These are phyloP conservation scores for Hyaena hyaena DNA, from an alignment of 2,113 vertebrate genomes.

Conservation along the genomic window DNA sequence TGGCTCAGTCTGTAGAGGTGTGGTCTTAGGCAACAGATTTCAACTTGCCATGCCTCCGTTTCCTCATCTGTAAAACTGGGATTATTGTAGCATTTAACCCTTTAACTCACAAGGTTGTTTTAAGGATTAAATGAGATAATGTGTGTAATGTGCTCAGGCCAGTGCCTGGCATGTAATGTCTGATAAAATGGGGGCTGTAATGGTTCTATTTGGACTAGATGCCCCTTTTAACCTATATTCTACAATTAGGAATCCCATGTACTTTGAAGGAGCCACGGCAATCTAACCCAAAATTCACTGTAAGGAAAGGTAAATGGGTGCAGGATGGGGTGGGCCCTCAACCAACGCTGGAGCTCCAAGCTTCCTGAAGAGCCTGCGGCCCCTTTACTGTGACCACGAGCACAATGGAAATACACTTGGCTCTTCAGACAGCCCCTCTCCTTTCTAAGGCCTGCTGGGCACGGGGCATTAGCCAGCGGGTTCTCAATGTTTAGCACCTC, in stretches of 20 bases:
- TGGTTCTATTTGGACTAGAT: background rate
- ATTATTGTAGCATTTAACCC: background rate
- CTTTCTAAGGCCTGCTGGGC: background rate
- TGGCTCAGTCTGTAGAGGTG: background rate
- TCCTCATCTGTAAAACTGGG: conserved; percentile 6
- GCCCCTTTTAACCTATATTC: background rate
- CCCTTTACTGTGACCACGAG: background rate
- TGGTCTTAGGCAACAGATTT: background rate
- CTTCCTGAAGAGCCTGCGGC: background rate
- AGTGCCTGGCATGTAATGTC: background rate
- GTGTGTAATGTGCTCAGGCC: background rate
- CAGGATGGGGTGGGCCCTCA: background rate
- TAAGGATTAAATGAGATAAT: conserved; percentile 19
- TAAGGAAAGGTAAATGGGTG: background rate
- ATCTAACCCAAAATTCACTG: background rate
- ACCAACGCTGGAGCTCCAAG: background rate
- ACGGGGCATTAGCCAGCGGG: background rate
- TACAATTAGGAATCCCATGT: background rate
- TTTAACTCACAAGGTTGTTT: background rate
- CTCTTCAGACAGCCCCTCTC: background rate
- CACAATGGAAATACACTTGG: background rate
- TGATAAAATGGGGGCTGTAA: background rate
- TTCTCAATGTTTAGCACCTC: background rate
- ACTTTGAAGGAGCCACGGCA: background rate
- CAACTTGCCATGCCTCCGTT: background rate